Base-by-base conservation (phyloP, 1,140 invertebrate genomes). In the Leguminivora glycinivorella region DNA sequence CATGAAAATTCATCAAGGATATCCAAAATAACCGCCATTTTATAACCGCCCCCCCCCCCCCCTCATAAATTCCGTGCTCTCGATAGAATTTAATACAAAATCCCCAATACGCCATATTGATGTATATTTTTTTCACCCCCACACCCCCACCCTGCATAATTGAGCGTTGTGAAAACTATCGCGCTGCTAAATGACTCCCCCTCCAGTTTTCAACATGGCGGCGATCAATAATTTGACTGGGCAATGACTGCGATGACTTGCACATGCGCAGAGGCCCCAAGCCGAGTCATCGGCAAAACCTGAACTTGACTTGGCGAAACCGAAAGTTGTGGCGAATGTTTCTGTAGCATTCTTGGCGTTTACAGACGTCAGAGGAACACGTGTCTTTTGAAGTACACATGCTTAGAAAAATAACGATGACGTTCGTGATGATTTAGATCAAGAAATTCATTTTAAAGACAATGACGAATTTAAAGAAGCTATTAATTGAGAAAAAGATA, bases 271-370 rank as follows among this genome's bases (percentile, higher is more conserved):
- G 25, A 79, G 56, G 69, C 43, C 72, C 34, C 78, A 77, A 66
- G 72, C 78, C 75, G 81, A 89, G 76, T 91, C 89, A 91, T 91
- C 84, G 85, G 78, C 83, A 89, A 90, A 89, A 87, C 83, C 87
- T 91, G 89, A 91, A 91, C 89, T 91, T 91, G 89, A 89, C 89
- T 91, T 91, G 85, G 80, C 89, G 89, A 91, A 91, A 91, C 90
- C 84, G 89, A 91, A 91, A 91, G 89, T 91, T 85, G 82, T 83
- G 81, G 85, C 81, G 79, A 87, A 91, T 90, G 89, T 89, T 91
- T 91, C 89, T 87, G 86, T 79, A 72, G 77, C 84, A 88, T 90
- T 90, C 89, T 91, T 91, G 86, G 88, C 83, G 85, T 83, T 83
- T 63, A n/a, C 9, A 69, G n/a, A 63, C 58, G 58, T 58, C 58